phyloP scores from a whole-genome alignment of 1,140 invertebrate species.

The Atopsyche davidsoni region DNA sequence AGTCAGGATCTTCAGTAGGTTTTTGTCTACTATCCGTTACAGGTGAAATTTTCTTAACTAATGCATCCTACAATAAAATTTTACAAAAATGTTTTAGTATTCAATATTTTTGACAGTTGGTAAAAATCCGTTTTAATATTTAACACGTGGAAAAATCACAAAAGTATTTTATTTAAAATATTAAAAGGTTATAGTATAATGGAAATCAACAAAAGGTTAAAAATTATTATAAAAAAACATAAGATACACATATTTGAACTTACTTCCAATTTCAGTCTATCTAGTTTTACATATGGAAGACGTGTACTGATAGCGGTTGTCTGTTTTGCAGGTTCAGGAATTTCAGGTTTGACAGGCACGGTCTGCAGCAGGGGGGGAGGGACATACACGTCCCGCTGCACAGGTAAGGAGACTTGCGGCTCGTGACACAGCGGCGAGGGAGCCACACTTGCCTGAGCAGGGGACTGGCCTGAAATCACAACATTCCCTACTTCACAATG shows the following conservation, averaged over 20 bases:
- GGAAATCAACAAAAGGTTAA: neutral
- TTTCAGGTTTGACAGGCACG: conserved; percentile 34
- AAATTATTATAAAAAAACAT: neutral
- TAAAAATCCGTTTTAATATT: no score
- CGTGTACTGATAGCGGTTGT: conserved; percentile 42
- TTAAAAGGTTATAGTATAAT: neutral
- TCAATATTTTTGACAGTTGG: no score
- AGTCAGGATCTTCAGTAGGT: conserved; percentile 38
- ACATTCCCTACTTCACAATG: conserved; percentile 15
- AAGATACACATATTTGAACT: conserved; percentile 4
- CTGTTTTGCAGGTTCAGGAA: conserved; percentile 32
- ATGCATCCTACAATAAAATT: conserved; percentile 35
- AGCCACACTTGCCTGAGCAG: conserved; percentile 51
- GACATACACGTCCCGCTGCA: conserved; percentile 46
- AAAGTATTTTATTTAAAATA: no score
- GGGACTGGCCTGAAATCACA: conserved; percentile 44
- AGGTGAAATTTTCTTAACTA: conserved; percentile 43
- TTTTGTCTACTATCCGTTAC: conserved; percentile 36
- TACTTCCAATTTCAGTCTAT: conserved; percentile 30
- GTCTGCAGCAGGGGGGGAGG: conserved; percentile 41
- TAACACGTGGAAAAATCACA: no score
- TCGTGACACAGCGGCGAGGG: conserved; percentile 45
- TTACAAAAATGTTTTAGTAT: neutral
- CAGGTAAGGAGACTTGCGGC: conserved; percentile 46
- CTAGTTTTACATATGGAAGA: conserved; percentile 29